These are phyloP conservation scores for Drosophila aff. DNA, from an alignment of 1,140 invertebrate genomes.

Conservation along the genomic window DNA sequence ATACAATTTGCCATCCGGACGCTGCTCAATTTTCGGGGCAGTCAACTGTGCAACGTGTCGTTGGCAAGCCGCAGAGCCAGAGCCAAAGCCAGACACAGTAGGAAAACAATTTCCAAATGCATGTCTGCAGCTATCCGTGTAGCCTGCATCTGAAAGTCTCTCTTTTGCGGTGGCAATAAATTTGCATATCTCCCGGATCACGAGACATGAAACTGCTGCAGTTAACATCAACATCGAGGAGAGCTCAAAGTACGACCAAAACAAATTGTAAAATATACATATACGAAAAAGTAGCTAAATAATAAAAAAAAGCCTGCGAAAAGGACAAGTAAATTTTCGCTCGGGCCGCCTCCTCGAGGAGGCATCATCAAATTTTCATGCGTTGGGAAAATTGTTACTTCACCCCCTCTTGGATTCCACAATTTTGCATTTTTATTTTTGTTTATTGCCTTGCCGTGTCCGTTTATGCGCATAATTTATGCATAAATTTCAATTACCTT, in stretches of 20 bases:
- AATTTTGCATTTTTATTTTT: constrained; percentile 68
- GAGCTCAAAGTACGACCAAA: background rate
- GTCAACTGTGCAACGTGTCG: constrained; percentile 49
- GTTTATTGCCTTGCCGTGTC: constrained; percentile 75
- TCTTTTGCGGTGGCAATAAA: constrained; percentile 43
- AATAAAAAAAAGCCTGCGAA: constrained; percentile 59
- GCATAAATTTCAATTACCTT: constrained; percentile 80
- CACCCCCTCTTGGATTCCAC: background rate
- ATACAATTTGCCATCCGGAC: constrained; percentile 64
- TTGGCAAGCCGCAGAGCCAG: constrained; percentile 31
- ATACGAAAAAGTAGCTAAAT: constrained; percentile 59
- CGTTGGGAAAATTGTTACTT: constrained; percentile 44
- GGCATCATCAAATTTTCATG: constrained; percentile 74
- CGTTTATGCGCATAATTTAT: constrained; percentile 83
- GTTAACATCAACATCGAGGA: constrained; percentile 2
- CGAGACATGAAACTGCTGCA: constrained; percentile 22
- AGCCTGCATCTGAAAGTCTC: constrained; percentile 15
- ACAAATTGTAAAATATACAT: constrained; percentile 30
- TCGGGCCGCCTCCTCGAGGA: constrained; percentile 4
- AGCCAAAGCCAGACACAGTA: constrained; percentile 8
- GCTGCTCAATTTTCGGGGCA: constrained; percentile 56
- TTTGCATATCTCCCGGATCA: constrained; percentile 56
- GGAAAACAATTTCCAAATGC: constrained; percentile 39
- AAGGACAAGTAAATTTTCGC: constrained; percentile 22
- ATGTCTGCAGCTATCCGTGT: constrained; percentile 25